phyloP scores from a whole-genome alignment of 2,888 invertebrate species.

The Pyralis farinalis region DNA sequence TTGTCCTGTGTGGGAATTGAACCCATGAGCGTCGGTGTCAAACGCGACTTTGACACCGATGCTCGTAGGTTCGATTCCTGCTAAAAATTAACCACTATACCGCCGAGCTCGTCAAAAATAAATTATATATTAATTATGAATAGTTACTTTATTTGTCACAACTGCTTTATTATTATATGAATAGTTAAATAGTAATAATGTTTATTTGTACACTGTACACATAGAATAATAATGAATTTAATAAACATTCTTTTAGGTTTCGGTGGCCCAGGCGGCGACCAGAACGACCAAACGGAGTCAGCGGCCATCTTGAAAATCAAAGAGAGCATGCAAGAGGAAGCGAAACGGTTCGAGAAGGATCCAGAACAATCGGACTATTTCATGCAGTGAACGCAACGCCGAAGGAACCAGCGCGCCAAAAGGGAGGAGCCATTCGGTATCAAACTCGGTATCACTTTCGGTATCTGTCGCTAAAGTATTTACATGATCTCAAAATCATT shows the following conservation, averaged over 20 bases:
- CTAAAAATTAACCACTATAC: too few relatives aligned
- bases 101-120: too few relatives aligned
- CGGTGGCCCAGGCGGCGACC: constrained; percentile 76
- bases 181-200: too few relatives aligned
- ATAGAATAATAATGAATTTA: neutral
- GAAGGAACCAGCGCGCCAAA: constrained; percentile 29
- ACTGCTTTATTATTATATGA: too few relatives aligned
- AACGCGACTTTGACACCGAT: too few relatives aligned
- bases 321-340: constrained; percentile 99
- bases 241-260: constrained; percentile 42
- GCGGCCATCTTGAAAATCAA: constrained; percentile 99
- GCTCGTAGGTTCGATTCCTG: too few relatives aligned
- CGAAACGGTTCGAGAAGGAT: constrained; percentile 99
- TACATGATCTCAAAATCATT: constrained; percentile 37
- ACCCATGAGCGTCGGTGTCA: too few relatives aligned
- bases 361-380: constrained; percentile 98
- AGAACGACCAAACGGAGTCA: constrained; percentile 96
- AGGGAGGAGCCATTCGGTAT: constrained; percentile 15
- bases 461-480: constrained; percentile 11
- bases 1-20: too few relatives aligned
- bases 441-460: constrained; percentile 10
- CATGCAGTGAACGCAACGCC: constrained; percentile 88
- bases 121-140: too few relatives aligned
- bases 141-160: too few relatives aligned
- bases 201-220: neutral